Evolutionary conservation across 1,140 invertebrate genomes (phyloP).

Genomic region (Scaptomyza pallida): DNA sequence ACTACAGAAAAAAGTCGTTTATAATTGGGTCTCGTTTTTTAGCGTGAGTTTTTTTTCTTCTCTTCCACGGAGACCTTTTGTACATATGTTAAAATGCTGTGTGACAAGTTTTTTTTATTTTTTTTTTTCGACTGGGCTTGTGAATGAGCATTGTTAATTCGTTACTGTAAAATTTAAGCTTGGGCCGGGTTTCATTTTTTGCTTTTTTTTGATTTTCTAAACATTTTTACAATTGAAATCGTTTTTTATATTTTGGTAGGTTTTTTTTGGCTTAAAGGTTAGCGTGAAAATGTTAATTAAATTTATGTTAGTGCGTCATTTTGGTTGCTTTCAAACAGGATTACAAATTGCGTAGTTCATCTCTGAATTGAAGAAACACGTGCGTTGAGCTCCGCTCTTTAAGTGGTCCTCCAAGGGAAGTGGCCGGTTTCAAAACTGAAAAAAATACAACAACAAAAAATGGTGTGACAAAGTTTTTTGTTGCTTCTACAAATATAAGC

Average conservation of each 20-base stretch:
- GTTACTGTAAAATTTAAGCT: conserved; percentile 51
- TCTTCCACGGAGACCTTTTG: conserved; percentile 34
- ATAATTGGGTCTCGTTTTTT: conserved; percentile 62
- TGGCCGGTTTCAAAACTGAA: not conserved
- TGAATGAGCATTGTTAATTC: conserved; percentile 45
- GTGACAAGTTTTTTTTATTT: conserved; percentile 76
- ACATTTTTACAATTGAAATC: conserved; percentile 31
- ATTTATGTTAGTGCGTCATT: conserved; percentile 70
- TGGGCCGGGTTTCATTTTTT: conserved; percentile 23
- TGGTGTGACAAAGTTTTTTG: not conserved
- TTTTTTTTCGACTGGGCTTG: conserved; percentile 45
- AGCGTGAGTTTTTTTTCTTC: conserved; percentile 48
- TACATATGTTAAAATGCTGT: conserved; percentile 57
- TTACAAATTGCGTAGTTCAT: conserved; percentile 63
- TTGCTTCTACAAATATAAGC: not conserved
- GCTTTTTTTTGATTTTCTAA: conserved; percentile 24
- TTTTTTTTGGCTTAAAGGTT: conserved; percentile 11
- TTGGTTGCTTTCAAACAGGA: conserved; percentile 30
- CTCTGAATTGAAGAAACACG: conserved; percentile 45
- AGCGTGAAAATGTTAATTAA: conserved; percentile 73
- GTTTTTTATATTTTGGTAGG: conserved; percentile 33
- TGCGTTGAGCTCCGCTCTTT: conserved; percentile 21
- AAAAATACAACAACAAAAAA: too few relatives aligned
- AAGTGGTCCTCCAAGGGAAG: not conserved
- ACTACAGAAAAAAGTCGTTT: conserved; percentile 77